Evolutionary conservation across 1,140 invertebrate genomes (phyloP).

Genomic region (Philotrypesis tridentata): DNA sequence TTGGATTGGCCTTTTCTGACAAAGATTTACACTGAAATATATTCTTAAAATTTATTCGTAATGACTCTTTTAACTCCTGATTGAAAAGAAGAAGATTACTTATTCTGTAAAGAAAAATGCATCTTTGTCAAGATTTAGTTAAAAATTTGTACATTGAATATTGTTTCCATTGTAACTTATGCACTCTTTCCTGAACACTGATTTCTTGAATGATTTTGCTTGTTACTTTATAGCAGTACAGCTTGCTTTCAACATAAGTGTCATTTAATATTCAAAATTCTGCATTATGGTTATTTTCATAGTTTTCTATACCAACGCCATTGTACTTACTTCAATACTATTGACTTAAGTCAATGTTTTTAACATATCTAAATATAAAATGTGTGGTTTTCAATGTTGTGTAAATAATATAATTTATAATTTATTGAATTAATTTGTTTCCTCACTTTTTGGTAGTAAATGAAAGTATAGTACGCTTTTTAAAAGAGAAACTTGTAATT

Average conservation of each 20-base stretch:
- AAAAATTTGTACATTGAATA: slow-evolving; percentile 30
- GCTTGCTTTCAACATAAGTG: not conserved
- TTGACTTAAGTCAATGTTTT: not conserved
- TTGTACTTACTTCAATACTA: not conserved
- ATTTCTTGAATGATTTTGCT: slow-evolving; percentile 18
- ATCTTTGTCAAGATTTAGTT: slow-evolving; percentile 9
- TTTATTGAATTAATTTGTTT: not conserved
- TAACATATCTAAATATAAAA: not conserved
- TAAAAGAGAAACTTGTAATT: not conserved
- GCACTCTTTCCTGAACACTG: slow-evolving; percentile 10
- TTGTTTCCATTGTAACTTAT: slow-evolving; percentile 38
- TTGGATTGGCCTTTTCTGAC: not conserved
- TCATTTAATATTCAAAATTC: not conserved
- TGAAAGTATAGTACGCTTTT: not conserved
- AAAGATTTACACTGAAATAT: not conserved
- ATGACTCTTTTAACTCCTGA: not conserved
- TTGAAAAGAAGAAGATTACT: not conserved
- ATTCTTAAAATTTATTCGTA: too few species aligned
- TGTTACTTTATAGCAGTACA: not conserved
- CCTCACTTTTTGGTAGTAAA: not conserved
- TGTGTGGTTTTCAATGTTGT: not conserved
- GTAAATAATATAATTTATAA: not conserved
- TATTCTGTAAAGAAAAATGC: not conserved
- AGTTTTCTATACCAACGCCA: not conserved
- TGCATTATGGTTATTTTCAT: not conserved